These are phyloP conservation scores for Liparis tanakae DNA, from an alignment of 2,797 vertebrate genomes.

Conservation along the genomic window DNA sequence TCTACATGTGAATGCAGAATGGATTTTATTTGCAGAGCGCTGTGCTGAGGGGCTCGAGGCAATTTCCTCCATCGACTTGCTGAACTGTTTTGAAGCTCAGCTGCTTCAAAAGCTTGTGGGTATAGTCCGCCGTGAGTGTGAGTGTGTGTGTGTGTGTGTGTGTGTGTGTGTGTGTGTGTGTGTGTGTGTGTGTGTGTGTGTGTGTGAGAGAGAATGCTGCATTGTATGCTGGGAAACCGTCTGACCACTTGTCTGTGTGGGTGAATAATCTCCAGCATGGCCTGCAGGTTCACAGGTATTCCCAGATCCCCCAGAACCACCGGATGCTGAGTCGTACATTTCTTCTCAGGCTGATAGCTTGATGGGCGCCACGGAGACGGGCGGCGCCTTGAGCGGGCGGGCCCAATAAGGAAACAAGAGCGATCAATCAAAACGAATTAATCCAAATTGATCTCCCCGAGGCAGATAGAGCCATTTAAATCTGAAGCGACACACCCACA, in stretches of 20 bases:
- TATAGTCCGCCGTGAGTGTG: slow-evolving; percentile 16
- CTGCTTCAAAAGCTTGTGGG: slow-evolving; percentile 42
- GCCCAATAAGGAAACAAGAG: slow-evolving; percentile 73
- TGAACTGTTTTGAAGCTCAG: slow-evolving; percentile 60
- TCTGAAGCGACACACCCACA: slow-evolving; percentile 3
- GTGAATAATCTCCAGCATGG: slow-evolving; percentile 21
- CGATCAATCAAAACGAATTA: slow-evolving; percentile 66
- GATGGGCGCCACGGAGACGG: slow-evolving; percentile 38
- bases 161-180: neutral
- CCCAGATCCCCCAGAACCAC: neutral
- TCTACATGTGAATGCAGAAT: slow-evolving; percentile 39
- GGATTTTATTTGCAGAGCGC: slow-evolving; percentile 67
- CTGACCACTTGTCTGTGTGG: slow-evolving; percentile 1
- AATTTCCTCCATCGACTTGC: slow-evolving; percentile 63
- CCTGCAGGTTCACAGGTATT: slow-evolving; percentile 11
- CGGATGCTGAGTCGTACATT: slow-evolving; percentile 47
- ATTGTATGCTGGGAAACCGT: slow-evolving; percentile 1
- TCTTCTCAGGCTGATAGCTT: slow-evolving; percentile 27
- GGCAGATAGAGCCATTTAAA: slow-evolving; percentile 43
- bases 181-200: neutral
- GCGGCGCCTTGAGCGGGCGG: slow-evolving; percentile 34
- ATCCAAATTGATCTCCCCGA: slow-evolving; percentile 58
- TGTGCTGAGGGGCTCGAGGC: slow-evolving; percentile 48
- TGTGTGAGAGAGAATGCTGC: neutral
- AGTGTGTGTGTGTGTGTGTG: neutral